Evolutionary conservation across 2,888 invertebrate species (phyloP).

Genomic region (Amorpha juglandis): DNA sequence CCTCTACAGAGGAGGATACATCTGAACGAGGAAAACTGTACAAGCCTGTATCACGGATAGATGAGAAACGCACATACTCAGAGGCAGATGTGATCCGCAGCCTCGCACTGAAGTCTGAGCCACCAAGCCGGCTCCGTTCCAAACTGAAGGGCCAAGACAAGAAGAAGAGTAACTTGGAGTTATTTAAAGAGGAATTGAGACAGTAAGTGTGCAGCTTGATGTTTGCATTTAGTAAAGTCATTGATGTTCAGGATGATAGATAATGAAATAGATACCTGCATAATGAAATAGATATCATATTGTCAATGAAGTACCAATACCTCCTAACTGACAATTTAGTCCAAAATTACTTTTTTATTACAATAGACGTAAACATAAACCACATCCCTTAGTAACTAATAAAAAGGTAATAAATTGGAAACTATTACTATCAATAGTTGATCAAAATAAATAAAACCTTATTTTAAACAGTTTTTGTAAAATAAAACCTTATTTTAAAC

Average conservation of each 20-base stretch:
- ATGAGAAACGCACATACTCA: conserved; percentile 70
- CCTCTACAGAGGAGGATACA: conserved; percentile 90
- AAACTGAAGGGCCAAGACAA: conserved; percentile 86
- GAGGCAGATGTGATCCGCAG: conserved; percentile 68
- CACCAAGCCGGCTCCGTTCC: conserved; percentile 51
- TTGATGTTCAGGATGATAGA: neutral
- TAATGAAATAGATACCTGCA: too few species aligned
- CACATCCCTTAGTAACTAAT: too few species aligned
- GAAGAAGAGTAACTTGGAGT: conserved; percentile 98
- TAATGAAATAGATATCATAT: too few species aligned
- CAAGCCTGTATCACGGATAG: conserved; percentile 93
- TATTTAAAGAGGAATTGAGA: conserved; percentile 99
- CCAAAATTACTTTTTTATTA: too few species aligned
- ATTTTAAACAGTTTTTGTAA: too few species aligned
- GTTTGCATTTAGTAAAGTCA: neutral
- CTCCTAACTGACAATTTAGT: too few species aligned
- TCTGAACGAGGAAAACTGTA: conserved; percentile 96
- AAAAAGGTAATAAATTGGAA: too few species aligned
- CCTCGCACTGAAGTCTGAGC: conserved; percentile 84
- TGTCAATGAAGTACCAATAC: too few species aligned
- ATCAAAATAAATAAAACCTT: too few species aligned
- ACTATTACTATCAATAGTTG: too few species aligned
- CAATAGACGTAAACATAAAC: too few species aligned
- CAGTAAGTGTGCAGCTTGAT: conserved; percentile 84
- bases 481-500: too few species aligned